Conservation (phyloP, 2,888 invertebrate species). For the Drosophila bunnanda region DNA sequence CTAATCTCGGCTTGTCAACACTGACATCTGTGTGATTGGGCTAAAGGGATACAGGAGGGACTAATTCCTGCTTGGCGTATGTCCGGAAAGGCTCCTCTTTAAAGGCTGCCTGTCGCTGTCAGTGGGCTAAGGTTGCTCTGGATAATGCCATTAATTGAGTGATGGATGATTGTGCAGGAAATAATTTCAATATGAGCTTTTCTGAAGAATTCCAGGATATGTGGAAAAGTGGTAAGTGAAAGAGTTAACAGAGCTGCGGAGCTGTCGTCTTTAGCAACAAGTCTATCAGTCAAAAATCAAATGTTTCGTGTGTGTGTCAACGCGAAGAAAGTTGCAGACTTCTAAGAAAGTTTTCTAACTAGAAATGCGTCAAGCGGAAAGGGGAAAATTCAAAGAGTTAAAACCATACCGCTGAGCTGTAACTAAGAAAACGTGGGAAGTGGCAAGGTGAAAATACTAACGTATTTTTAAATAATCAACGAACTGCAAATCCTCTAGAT, state of each 20-base stretch:
- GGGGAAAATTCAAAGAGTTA: constrained; percentile 23
- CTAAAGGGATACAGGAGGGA: constrained; percentile 49
- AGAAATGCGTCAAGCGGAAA: constrained; percentile 13
- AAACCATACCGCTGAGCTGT: neutral
- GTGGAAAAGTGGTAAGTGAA: neutral
- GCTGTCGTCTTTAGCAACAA: constrained; percentile 82
- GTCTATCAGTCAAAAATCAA: constrained; percentile 83
- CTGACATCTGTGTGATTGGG: constrained; percentile 69
- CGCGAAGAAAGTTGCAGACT: constrained; percentile 5
- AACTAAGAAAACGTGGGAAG: neutral
- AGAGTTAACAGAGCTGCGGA: constrained; percentile 30
- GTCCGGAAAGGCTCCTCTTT: constrained; percentile 5
- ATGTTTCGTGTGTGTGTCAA: constrained; percentile 41
- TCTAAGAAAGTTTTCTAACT: constrained; percentile 18
- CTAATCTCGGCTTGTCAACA: constrained; percentile 33
- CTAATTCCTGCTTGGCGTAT: constrained; percentile 18
- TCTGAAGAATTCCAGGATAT: neutral
- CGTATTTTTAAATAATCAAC: neutral
- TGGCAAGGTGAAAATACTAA: neutral
- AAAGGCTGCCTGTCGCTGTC: constrained; percentile 35
- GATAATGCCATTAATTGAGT: constrained; percentile 73
- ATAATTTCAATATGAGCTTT: constrained; percentile 50
- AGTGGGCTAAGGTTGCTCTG: constrained; percentile 48
- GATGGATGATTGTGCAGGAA: constrained; percentile 63
- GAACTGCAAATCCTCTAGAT: constrained; percentile 40